Base-by-base conservation (phyloP, 1,140 invertebrate species). In the Drosophila pectinifera region DNA sequence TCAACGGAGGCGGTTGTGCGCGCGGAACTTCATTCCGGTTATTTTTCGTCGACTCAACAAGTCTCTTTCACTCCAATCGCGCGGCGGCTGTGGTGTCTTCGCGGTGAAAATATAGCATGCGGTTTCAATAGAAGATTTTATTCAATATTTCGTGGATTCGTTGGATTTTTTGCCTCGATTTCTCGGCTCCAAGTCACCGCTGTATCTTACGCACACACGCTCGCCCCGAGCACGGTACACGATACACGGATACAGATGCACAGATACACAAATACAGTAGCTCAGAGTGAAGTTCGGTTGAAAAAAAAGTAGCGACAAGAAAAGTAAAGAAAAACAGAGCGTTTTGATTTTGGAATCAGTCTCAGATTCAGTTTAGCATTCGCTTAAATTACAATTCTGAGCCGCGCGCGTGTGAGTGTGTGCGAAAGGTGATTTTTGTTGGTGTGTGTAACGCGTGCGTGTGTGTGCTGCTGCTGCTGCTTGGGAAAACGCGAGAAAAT, bases 261-360 rank as follows among this genome's bases (percentile, higher is more conserved):
- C 45, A 83, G 49, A 69, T 51, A 80, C 36, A 80, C 31, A 68
- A 36, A 45, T 22, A 67, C 45, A 51, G 61, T 64, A 78, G 80
- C 80, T 75, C 59, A 74, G 57, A 78, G 68, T 72, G 57, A 63
- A 85, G 73, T 75, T 67, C 73, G 48, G 45, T 59, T 58, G 45
- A 20, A 28, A 34, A n/a, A 38, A 7, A 11, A 36, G 34, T 58
- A 26, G 34, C 26, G 11, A 59, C 34, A 41, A 10, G 24, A 13
- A 48, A 18, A 49, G 46, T 31, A 18, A 34, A 22, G 49, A 22
- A 68, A 72, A 70, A 70, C 43, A 70, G 65, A 53, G 68, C 53
- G 68, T 36, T 73, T 80, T 48, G 48, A 62, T 77, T 74, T 78
- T 76, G 76, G 78, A 49, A 73, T 38, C 28, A 39, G 54, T 55